Conservation (phyloP, 2,113 vertebrate species). For the Charina bottae region DNA sequence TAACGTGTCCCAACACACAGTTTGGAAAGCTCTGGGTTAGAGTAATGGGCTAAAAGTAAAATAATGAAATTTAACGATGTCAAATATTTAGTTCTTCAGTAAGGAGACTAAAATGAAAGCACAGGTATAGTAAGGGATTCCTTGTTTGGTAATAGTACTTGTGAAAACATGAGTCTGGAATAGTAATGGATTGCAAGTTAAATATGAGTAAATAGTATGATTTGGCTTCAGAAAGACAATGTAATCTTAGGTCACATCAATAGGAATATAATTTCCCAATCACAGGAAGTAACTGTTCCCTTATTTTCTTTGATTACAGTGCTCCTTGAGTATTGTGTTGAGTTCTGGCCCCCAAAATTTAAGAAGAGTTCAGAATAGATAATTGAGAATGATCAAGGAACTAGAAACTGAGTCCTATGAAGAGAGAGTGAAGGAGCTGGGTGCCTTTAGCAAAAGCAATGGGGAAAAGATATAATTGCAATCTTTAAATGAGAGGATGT, state of each 20-base stretch:
- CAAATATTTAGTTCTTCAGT: neutral
- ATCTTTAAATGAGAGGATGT: neutral
- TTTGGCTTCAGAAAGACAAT: neutral
- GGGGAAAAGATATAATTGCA: neutral
- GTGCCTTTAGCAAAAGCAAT: neutral
- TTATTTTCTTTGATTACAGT: neutral
- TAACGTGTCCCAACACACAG: too few species aligned
- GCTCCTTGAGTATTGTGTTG: neutral
- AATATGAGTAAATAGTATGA: neutral
- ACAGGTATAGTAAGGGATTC: neutral
- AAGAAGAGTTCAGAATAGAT: neutral
- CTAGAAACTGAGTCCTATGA: neutral
- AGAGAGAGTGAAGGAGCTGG: neutral
- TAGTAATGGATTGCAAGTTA: neutral
- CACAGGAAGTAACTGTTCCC: neutral
- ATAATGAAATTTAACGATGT: neutral
- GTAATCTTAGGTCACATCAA: neutral
- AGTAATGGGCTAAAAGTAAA: neutral
- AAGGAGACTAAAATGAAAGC: neutral
- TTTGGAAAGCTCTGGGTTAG: too few species aligned
- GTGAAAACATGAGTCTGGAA: neutral
- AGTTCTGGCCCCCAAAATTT: neutral
- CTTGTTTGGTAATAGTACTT: neutral
- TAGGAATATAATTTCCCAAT: neutral
- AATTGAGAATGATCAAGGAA: neutral